phyloP scores from a whole-genome alignment of 2,888 invertebrate species.

The Phyto melanocephala region DNA sequence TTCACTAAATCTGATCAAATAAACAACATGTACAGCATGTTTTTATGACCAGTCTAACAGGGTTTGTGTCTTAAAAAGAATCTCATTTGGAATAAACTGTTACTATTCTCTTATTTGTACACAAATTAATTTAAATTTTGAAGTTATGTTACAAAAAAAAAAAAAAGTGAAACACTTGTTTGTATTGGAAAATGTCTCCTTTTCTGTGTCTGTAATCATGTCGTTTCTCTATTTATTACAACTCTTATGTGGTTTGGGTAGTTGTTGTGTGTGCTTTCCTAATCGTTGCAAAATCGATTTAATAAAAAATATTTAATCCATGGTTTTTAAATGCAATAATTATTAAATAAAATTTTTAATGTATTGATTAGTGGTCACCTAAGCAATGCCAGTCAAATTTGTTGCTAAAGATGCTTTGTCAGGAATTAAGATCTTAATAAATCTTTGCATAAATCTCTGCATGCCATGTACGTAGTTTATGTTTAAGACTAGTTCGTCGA shows the following conservation, averaged over 20 bases:
- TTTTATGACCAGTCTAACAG: not conserved
- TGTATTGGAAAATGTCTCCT: conserved; percentile 24
- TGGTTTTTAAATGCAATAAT: not conserved
- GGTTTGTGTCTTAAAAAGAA: not conserved
- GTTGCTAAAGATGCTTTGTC: not conserved
- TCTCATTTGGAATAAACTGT: conserved; percentile 9
- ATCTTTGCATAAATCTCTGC: too few species aligned
- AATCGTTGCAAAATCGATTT: not conserved
- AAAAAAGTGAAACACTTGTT: conserved; percentile 17
- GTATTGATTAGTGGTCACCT: not conserved
- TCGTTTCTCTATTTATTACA: not conserved
- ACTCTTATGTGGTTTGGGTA: conserved; percentile 3
- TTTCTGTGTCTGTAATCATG: not conserved
- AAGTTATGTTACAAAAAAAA: not conserved
- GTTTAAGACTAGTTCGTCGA: too few species aligned
- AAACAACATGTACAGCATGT: not conserved
- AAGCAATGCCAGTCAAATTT: not conserved
- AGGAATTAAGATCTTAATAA: too few species aligned
- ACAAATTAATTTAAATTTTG: conserved; percentile 11
- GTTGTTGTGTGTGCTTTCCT: not conserved
- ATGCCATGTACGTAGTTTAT: too few species aligned
- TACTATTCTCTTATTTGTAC: not conserved
- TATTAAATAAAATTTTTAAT: not conserved
- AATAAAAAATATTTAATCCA: conserved; percentile 16
- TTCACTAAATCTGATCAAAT: not conserved